Conservation (phyloP, 2,797 vertebrate species). For the Gastrophryne carolinensis region DNA sequence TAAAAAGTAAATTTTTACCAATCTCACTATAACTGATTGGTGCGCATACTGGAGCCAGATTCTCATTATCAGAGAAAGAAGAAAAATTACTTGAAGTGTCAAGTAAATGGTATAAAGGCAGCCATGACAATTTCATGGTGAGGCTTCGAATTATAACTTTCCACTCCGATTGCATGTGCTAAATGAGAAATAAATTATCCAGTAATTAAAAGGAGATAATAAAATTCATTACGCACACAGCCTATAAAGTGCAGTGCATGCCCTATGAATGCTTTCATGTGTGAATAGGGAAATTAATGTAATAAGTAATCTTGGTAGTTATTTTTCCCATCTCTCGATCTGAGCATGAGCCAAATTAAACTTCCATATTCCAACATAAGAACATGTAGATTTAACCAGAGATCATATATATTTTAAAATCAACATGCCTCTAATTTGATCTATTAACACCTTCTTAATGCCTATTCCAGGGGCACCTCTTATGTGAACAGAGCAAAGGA, state of each 20-base stretch:
- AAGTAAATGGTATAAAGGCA: not conserved
- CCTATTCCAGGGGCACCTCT: no score
- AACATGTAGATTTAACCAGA: not conserved
- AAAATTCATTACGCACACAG: slow-evolving; percentile 21
- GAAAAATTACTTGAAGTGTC: not conserved
- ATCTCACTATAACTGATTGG: no score
- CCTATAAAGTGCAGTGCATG: slow-evolving; percentile 17
- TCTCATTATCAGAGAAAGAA: not conserved
- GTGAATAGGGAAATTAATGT: slow-evolving; percentile 4
- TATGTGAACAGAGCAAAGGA: no score
- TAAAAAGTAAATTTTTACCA: no score
- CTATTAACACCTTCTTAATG: no score
- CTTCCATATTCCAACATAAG: not conserved
- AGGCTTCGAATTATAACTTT: slow-evolving; percentile 9
- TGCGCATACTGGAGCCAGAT: not conserved
- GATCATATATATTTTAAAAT: not conserved
- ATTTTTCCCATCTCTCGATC: not conserved
- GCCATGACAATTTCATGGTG: not conserved
- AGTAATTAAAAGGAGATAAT: slow-evolving; percentile 24
- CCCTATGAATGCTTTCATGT: slow-evolving; percentile 24
- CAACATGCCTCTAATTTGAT: no score
- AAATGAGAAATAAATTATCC: slow-evolving; percentile 28
- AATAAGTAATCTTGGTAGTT: slow-evolving; percentile 4
- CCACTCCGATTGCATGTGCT: not conserved
- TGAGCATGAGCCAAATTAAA: not conserved